Percentiles rank a stretch among this genome's conserved stretches.
These are phyloP conservation scores for Prorops nasuta DNA, from an alignment of 1,140 invertebrate genomes.

Conservation along the genomic window DNA sequence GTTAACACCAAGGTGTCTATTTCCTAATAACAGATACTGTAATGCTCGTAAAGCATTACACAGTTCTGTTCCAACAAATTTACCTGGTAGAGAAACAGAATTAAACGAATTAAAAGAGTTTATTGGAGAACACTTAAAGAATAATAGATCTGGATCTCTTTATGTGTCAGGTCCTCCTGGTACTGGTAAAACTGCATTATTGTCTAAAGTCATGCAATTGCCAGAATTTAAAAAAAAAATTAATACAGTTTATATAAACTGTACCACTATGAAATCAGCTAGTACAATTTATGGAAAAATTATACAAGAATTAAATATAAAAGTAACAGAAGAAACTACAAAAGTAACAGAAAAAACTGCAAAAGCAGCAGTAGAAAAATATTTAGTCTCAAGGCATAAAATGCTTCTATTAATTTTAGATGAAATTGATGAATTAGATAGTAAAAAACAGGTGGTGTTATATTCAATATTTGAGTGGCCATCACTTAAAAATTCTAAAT, in stretches of 20 bases:
- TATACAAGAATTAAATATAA: conserved; percentile 64
- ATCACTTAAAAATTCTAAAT: conserved; percentile 63
- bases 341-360: conserved; percentile 60
- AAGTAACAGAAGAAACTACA: too few relatives aligned
- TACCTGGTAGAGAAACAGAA: conserved; percentile 81
- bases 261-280: conserved; percentile 76
- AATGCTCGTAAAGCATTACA: conserved; percentile 68
- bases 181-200: conserved; percentile 91
- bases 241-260: conserved; percentile 76
- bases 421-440: conserved; percentile 91
- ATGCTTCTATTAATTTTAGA: conserved; percentile 86
- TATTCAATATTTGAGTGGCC: conserved; percentile 96
- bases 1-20: conserved; percentile 34
- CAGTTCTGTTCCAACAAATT: conserved; percentile 63
- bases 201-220: conserved; percentile 70
- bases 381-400: conserved; percentile 63
- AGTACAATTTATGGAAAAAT: conserved; percentile 71
- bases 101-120: conserved; percentile 69
- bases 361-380: conserved; percentile 66
- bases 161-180: conserved; percentile 96
- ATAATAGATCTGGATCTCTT: conserved; percentile 72
- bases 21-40: conserved; percentile 52
- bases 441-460: conserved; percentile 81
- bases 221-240: conserved; percentile 61
- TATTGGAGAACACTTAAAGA: conserved; percentile 66